Evolutionary conservation across 2,888 invertebrate genomes (phyloP).

Genomic region (Polietes domitor): DNA sequence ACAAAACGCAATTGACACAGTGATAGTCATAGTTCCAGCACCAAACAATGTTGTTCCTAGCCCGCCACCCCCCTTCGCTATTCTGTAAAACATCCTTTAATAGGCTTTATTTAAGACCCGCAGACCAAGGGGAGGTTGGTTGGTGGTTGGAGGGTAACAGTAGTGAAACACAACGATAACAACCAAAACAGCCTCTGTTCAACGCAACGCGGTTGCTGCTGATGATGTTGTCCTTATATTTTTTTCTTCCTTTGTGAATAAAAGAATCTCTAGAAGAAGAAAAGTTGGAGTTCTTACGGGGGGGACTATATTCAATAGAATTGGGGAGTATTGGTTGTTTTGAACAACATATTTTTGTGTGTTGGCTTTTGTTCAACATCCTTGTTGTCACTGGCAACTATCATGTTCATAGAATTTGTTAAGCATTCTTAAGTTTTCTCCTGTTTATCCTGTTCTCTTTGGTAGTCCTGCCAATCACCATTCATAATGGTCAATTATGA

Average conservation of each 20-base stretch:
- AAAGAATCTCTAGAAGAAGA: background rate
- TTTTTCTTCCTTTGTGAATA: background rate
- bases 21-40: background rate
- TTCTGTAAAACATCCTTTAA: slow-evolving; percentile 59
- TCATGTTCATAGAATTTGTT: background rate
- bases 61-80: slow-evolving; percentile 28
- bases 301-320: slow-evolving; percentile 13
- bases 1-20: slow-evolving; percentile 37
- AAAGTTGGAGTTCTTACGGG: background rate
- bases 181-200: background rate
- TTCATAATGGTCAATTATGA: slow-evolving; percentile 63
- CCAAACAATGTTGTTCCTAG: slow-evolving; percentile 43
- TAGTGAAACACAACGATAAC: background rate
- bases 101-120: slow-evolving; percentile 57
- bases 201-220: background rate
- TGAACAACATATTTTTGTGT: background rate
- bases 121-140: background rate
- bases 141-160: slow-evolving; percentile 24
- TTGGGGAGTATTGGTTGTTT: background rate
- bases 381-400: slow-evolving; percentile 53
- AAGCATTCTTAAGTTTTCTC: slow-evolving; percentile 58
- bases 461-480: background rate
- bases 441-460: slow-evolving; percentile 38
- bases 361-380: background rate
- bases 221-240: background rate